These are phyloP conservation scores for Tetrax tetrax DNA, from an alignment of 2,113 vertebrate genomes.

Conservation along the genomic window DNA sequence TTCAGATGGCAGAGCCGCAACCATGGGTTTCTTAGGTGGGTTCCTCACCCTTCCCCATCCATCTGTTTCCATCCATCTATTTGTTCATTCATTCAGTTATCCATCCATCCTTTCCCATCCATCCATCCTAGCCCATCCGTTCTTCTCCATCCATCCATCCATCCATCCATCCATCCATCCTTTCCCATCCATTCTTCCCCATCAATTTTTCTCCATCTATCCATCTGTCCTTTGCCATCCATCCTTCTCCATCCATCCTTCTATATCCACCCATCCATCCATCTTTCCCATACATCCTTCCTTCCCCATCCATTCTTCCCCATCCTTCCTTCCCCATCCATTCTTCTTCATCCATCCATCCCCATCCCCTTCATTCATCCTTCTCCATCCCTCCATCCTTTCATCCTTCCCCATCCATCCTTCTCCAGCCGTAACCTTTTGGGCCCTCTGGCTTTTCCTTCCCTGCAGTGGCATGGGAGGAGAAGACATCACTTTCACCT, in stretches of 20 bases:
- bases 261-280: too few species aligned
- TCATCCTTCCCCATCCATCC: too few species aligned
- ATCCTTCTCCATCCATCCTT: too few species aligned
- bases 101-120: not conserved
- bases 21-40: not conserved
- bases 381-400: not conserved
- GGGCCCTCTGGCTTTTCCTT: not conserved
- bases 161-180: not conserved
- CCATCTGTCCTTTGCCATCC: too few species aligned
- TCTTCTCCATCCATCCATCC: too few species aligned
- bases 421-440: not conserved
- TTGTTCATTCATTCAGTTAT: too few species aligned
- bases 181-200: not conserved
- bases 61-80: not conserved
- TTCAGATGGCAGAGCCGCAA: not conserved
- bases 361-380: too few species aligned
- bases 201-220: not conserved
- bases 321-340: too few species aligned
- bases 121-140: not conserved
- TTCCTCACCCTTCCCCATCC: not conserved
- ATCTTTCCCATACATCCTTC: not conserved
- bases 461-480: rapidly evolving
- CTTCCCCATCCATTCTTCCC: not conserved
- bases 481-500: not conserved
- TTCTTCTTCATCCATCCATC: too few species aligned